These are phyloP conservation scores for Cyprinodon diabolis DNA, from an alignment of 2,797 vertebrate genomes.

Conservation along the genomic window DNA sequence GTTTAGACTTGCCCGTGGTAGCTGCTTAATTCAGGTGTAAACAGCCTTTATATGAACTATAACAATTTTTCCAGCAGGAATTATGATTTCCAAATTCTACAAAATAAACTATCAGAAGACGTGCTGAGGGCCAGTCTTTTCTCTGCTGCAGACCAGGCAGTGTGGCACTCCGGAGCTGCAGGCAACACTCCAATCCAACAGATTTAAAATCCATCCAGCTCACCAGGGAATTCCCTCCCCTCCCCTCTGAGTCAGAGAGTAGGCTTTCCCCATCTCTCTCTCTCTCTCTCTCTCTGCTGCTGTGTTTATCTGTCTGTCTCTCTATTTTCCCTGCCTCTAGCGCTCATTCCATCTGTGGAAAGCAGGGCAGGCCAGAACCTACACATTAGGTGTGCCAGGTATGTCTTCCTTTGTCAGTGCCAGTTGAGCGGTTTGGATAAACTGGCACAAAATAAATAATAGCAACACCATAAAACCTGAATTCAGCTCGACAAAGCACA, in stretches of 20 bases:
- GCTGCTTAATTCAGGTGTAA: conserved; percentile 44
- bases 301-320: conserved; percentile 51
- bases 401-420: conserved; percentile 67
- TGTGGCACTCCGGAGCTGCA: conserved; percentile 76
- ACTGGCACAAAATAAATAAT: conserved; percentile 50
- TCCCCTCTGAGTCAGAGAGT: conserved; percentile 73
- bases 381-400: conserved; percentile 79
- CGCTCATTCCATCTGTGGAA: conserved; percentile 71
- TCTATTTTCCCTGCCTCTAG: conserved; percentile 72
- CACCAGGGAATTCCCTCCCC: conserved; percentile 94
- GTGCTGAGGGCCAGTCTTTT: conserved; percentile 51
- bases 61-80: conserved; percentile 30
- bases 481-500: conserved; percentile 45
- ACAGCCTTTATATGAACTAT: conserved; percentile 50
- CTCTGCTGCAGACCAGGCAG: conserved; percentile 54
- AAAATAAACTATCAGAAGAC: conserved; percentile 50
- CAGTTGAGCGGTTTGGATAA: conserved; percentile 65
- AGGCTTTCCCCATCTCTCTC: conserved; percentile 88
- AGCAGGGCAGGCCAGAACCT: conserved; percentile 78
- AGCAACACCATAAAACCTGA: conserved; percentile 46
- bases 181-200: conserved; percentile 81
- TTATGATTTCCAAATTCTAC: conserved; percentile 34
- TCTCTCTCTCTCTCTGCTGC: conserved; percentile 71
- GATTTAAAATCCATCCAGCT: conserved; percentile 89
- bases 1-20: conserved; percentile 65